Evolutionary conservation across 2,888 invertebrate species (phyloP), one percentile per base, ranked within the genome.

Genomic region (Oegoconia quadripuncta): DNA sequence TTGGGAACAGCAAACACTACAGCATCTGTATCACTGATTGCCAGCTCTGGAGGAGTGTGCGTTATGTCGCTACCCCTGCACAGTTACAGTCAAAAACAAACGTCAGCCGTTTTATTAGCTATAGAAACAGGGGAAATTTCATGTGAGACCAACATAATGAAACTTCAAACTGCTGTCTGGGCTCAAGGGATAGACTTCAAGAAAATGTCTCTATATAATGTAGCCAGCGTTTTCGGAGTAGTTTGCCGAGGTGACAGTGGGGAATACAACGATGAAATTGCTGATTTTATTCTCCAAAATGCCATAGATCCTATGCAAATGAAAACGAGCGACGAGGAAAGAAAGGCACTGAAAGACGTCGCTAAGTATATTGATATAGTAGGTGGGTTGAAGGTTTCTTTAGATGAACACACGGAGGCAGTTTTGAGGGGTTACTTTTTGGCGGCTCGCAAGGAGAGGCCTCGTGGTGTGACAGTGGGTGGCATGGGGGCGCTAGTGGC

Each of bases 151-250:
- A 46, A 50, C 16, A 67, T 58, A 42, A 50, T 59, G 1, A 70
- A 70, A 51, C 43, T 87, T 2, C 64, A 62, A 37, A 55, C 73
- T 36, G 79, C 83, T 1, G 64, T 87, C 26, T 87, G 87, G 87
- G 79, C 80, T 0, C 80, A 80, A 47, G 79, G 78, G 5, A 74
- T 64, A 56, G 73, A 84, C 46, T 74, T 77, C 6, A 84, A 82
- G 48, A 86, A 79, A 54, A 67, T 70, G 16, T 48, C 53, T 7
- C 41, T 83, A 2, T 59, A 59, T 33, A 81, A 87, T 28, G 60
- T 83, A 2, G 75, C 76, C 3, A 77, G 60, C 39, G 64, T 87
- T 2, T 87, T 87, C 37, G 80, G 81, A 2, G 69, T 67, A 7
- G 61, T 78, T 13, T 77, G 77, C 39, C 64, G 79, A 20, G 84